A percentile compares a stretch with the other conserved stretches of the same genome.
Conservation (phyloP, 2,797 vertebrate species). For the Pantherophis vulpinus region DNA sequence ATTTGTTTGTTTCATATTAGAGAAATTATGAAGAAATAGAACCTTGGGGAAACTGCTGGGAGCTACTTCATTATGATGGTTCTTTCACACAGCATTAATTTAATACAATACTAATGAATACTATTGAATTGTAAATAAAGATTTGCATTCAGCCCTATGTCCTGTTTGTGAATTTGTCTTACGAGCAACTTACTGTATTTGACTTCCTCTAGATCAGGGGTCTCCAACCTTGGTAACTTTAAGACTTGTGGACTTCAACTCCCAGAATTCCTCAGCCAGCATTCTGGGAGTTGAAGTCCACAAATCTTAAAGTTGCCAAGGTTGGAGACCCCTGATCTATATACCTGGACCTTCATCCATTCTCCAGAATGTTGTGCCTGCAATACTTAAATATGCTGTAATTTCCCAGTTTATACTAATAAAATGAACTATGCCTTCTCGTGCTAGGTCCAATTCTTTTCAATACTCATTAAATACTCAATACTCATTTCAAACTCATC, state of each 20-base stretch:
- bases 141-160: background rate
- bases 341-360: background rate
- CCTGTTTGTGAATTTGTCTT: background rate
- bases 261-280: too few species aligned
- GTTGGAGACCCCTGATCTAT: background rate
- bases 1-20: background rate
- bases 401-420: background rate
- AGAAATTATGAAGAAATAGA: background rate
- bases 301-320: too few species aligned
- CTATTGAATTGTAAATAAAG: background rate
- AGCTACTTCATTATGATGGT: background rate
- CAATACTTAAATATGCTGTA: background rate
- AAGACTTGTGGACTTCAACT: too few species aligned
- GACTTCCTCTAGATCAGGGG: background rate
- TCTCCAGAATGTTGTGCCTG: background rate
- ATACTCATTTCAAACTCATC: too few species aligned
- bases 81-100: background rate
- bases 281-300: too few species aligned
- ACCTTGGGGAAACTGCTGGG: background rate
- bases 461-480: background rate
- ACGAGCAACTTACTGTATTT: background rate
- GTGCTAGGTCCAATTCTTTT: background rate
- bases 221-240: too few species aligned
- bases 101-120: background rate
- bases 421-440: background rate